Evolutionary conservation across 1,140 invertebrate species (phyloP), one percentile per base, ranked within the genome.

Genomic region (Parasteatoda tepidariorum): DNA sequence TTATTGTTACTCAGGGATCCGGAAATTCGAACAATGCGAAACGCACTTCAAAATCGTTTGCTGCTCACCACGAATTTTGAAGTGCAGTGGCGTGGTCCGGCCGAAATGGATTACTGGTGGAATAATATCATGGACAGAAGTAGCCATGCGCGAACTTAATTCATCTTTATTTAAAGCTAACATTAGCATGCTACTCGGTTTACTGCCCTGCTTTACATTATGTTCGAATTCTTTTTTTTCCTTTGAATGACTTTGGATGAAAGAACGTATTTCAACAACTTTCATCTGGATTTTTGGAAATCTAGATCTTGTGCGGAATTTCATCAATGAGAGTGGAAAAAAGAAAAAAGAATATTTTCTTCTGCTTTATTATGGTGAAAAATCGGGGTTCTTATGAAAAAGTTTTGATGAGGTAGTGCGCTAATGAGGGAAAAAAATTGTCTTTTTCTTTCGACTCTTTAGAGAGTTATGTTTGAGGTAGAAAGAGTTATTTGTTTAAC

Each of bases 21-120:
- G 71, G 71, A 75, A 75, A 75, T 31, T 54, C 55, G 22, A 38
- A 75, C 71, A 71, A 54, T 61, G 38, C 38, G 38, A 75, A 30
- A 38, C 30, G 33, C 70, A 33, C 38, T 73, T 57, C 48, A 54
- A 33, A 73, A 31, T 30, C 11, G 22, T 24, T 61, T 18, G 22
- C 4, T 34, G 68, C 30, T 55, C 7, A 7, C 22, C 18, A 22
- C 9, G 18, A 48, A 48, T 48, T 48, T 48, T 48, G 9, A 48
- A 48, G 38, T 48, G 9, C 9, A 48, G 38, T 48, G 38, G 38
- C 38, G 38, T 4, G 38, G 1, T 4, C 0, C 1, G 38, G 18
- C 38, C 1, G 38, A 6, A n/a, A 7, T 59, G 57, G 57, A n/a
- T 22, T 59, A 59, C 7, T 48, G 7, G 57, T 26, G n/a, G n/a